Evolutionary conservation across 2,797 vertebrate species (phyloP).

Genomic region (Nyctalus aviator): DNA sequence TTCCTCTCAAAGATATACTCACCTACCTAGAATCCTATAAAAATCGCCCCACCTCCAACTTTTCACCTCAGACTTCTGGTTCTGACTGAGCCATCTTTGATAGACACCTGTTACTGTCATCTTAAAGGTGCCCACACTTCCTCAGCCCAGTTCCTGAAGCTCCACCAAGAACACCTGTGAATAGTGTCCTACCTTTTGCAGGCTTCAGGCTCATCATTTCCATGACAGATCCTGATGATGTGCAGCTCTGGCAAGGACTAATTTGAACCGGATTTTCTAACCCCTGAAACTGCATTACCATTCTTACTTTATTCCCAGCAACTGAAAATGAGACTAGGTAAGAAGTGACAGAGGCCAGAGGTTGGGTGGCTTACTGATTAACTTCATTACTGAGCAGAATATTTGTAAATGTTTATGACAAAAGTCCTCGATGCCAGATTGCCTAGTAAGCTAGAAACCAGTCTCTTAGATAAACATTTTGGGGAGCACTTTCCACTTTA

Average conservation of each 20-base stretch:
- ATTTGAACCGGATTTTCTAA: slow-evolving; percentile 74
- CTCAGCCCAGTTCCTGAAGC: neutral
- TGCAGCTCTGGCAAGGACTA: slow-evolving; percentile 54
- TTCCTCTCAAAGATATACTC: neutral
- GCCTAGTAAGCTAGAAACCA: slow-evolving; percentile 72
- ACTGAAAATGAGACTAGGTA: slow-evolving; percentile 83
- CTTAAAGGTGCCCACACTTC: neutral
- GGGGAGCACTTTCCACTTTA: slow-evolving; percentile 9
- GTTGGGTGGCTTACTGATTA: slow-evolving; percentile 91
- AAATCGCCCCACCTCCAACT: neutral
- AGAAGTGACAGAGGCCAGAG: slow-evolving; percentile 88
- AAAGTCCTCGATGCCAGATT: slow-evolving; percentile 73
- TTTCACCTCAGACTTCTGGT: neutral
- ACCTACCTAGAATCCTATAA: neutral
- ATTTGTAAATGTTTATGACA: slow-evolving; percentile 85
- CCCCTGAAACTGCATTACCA: slow-evolving; percentile 79
- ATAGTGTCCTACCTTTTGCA: slow-evolving; percentile 89
- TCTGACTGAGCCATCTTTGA: neutral
- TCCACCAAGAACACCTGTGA: neutral
- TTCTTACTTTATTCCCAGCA: slow-evolving; percentile 76
- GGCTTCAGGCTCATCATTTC: slow-evolving; percentile 90
- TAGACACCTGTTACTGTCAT: neutral
- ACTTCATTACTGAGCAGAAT: slow-evolving; percentile 85
- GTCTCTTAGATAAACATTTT: slow-evolving; percentile 65
- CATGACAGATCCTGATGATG: slow-evolving; percentile 80